Base-by-base conservation (phyloP, 2,797 vertebrate genomes). In the Emys orbicularis region DNA sequence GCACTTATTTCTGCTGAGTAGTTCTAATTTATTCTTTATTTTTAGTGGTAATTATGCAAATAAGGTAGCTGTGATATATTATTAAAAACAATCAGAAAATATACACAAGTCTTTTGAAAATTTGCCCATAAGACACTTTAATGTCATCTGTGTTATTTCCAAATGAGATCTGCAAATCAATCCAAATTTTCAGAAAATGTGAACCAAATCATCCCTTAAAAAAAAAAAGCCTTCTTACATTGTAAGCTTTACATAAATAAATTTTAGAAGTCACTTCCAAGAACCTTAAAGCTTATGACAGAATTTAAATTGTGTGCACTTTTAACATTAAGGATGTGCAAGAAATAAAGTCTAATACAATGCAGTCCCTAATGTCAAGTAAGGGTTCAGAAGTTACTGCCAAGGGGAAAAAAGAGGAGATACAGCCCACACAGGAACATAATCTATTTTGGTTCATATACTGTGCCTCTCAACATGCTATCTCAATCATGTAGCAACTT, bases 191-290 rank as follows among this genome's bases (percentile, higher is more conserved):
- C 19, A 29, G 81, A 25, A 3, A 0, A 86, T 5, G 3, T 0
- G 1, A 41, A 89, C 74, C 81, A 93, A 91, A 93, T 53, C 21
- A 68, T 4, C 6, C 37, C 84, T 86, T 49, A 8, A 34, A 56
- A 86, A 74, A 74, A 41, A 88, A 52, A 53, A 84, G 88, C 53
- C 0, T 34, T 83, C 53, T 1, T 52, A 90, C 65, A 15, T 19
- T 83, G 12, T 68, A 27, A 50, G 72, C 59, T 92, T 85, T 50
- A 37, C 16, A 4, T 77, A 86, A 82, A 94, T 88, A 77, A 80
- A 92, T 94, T 89, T 88, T 37, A 61, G 8, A 91, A 96, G 52
- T 50, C 91, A 86, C 87, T 92, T 92, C 76, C 41, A 83, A 91
- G 94, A n/a, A 81, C 56, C 29, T 25, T 10, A n/a, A 53, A 80